phyloP scores from a whole-genome alignment of 2,113 vertebrate species.

The Chiloscyllium plagiosum region DNA sequence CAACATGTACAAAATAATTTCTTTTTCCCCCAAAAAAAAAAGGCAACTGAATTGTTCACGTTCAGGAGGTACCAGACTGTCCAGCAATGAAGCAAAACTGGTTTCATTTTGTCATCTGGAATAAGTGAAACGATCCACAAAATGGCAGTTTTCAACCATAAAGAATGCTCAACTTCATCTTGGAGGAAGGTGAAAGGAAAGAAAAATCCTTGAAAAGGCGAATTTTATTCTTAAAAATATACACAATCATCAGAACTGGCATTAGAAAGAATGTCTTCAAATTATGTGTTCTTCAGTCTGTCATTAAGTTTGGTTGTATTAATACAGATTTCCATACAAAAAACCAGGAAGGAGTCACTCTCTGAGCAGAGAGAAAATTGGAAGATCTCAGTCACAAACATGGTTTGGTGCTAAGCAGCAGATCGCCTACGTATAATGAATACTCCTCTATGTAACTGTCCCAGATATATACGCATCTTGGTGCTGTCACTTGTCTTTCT shows the following conservation, averaged over 20 bases:
- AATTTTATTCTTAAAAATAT: constrained; percentile 33
- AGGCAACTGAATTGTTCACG: not conserved
- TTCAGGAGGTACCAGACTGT: not conserved
- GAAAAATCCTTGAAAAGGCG: constrained; percentile 4
- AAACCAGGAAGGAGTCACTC: not conserved
- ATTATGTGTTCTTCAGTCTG: constrained; percentile 13
- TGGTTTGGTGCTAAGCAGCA: constrained; percentile 60
- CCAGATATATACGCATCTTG: constrained; percentile 96
- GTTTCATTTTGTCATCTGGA: not conserved
- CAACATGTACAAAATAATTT: constrained; percentile 31
- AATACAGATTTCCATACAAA: constrained; percentile 26
- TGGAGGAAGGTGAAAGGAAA: constrained; percentile 10
- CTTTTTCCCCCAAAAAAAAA: not conserved
- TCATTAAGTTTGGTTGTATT: constrained; percentile 9
- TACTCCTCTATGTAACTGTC: constrained; percentile 90
- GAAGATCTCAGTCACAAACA: not conserved
- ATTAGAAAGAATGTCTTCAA: constrained; percentile 18
- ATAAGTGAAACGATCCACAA: constrained; percentile 14
- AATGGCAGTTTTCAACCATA: not conserved
- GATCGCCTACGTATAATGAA: constrained; percentile 92
- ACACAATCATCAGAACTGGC: not conserved
- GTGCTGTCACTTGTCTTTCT: constrained; percentile 98
- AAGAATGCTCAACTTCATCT: constrained; percentile 20
- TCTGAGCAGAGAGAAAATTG: not conserved
- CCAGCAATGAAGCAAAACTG: constrained; percentile 6